phyloP scores from a whole-genome alignment of 2,113 vertebrate species.

The Erpornis zantholeuca region DNA sequence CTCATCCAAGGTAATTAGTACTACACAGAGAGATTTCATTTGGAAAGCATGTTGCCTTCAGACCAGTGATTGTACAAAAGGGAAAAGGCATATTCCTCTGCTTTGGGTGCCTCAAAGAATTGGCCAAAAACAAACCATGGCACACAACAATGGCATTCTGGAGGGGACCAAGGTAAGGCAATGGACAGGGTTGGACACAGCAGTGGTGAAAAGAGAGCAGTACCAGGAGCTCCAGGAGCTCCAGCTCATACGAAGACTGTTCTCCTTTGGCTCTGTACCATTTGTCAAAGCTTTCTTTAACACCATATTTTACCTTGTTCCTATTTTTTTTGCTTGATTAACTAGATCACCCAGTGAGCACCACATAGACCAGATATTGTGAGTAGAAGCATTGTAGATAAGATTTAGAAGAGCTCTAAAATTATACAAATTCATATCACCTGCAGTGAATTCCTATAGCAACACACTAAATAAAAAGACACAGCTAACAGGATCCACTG shows the following conservation, averaged over 20 bases:
- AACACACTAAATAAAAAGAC: background rate
- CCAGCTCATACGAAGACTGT: no score
- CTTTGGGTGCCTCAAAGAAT: background rate
- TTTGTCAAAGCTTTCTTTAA: background rate
- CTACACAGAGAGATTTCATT: background rate
- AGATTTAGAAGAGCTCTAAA: background rate
- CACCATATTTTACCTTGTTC: background rate
- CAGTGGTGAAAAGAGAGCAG: background rate
- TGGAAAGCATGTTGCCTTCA: background rate
- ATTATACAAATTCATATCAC: background rate
- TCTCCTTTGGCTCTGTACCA: background rate
- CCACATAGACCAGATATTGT: rapidly evolving
- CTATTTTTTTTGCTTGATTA: background rate
- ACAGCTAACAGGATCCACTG: background rate
- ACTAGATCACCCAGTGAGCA: background rate
- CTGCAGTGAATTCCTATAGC: background rate
- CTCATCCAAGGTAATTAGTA: background rate
- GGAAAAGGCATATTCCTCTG: background rate
- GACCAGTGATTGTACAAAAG: background rate
- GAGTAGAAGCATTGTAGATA: background rate
- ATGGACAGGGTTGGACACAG: background rate
- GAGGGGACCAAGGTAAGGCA: background rate
- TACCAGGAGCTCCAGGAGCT: background rate
- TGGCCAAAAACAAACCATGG: background rate
- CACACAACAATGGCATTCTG: background rate